Conservation (phyloP, 92 coral and sea anemone species). For the Parazoanthus swiftii region DNA sequence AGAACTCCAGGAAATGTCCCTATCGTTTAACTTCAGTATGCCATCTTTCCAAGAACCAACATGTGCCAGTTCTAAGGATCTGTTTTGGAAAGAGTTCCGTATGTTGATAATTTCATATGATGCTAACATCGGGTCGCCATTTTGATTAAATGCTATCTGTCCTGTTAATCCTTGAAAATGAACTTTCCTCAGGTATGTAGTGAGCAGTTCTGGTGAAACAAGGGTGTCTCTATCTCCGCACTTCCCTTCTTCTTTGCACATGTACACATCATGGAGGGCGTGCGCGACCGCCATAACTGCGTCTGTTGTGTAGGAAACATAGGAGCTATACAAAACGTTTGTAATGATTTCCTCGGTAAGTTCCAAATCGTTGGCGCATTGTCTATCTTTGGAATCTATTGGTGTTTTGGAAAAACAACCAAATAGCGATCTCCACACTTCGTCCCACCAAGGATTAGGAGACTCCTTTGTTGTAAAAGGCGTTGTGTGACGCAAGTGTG, state of each 20-base stretch:
- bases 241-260: constrained; percentile 35
- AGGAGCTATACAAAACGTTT: constrained; percentile 39
- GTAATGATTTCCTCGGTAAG: constrained; percentile 43
- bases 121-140: no score
- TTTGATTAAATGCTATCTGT: constrained; percentile 1
- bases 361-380: constrained; percentile 50
- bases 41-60: no score
- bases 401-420: neutral
- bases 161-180: constrained; percentile 54
- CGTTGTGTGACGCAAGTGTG: no score
- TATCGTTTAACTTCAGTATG: neutral
- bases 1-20: constrained; percentile 40
- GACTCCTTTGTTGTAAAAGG: no score
- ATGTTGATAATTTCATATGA: no score
- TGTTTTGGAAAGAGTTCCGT: no score
- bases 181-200: constrained; percentile 17
- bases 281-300: no score
- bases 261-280: no score
- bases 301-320: no score
- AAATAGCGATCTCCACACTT: no score
- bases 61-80: no score
- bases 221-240: neutral
- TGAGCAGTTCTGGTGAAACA: constrained; percentile 53
- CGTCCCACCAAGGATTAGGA: no score
- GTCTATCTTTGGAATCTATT: constrained; percentile 8